A percentile compares a stretch with the other conserved stretches of the same genome.
Evolutionary conservation across 2,888 invertebrate genomes (phyloP).

Genomic region (Meganola albula): DNA sequence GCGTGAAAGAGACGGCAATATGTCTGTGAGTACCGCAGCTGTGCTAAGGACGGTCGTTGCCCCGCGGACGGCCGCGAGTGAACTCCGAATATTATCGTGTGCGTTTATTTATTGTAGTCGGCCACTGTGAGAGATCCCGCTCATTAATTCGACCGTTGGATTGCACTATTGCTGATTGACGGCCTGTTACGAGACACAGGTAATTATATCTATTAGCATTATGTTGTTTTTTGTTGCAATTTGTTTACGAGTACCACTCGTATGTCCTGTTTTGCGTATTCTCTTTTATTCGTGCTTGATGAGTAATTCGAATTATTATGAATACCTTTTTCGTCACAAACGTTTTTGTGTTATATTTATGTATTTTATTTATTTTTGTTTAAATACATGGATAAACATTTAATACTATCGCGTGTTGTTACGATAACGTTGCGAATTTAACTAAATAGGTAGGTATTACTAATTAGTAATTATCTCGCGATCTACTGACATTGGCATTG

Average conservation of each 20-base stretch:
- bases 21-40: constrained; percentile 55
- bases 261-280: too few relatives aligned
- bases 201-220: constrained; percentile 22
- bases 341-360: too few relatives aligned
- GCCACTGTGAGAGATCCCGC: constrained; percentile 29
- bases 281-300: too few relatives aligned
- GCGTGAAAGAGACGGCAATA: constrained; percentile 54
- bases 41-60: constrained; percentile 77
- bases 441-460: too few relatives aligned
- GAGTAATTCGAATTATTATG: too few relatives aligned
- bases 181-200: constrained; percentile 25
- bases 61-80: constrained; percentile 69
- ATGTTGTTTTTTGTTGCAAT: constrained; percentile 11
- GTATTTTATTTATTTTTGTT: too few relatives aligned
- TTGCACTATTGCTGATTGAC: constrained; percentile 26
- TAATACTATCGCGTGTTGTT: too few relatives aligned
- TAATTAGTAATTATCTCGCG: too few relatives aligned
- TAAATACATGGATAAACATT: too few relatives aligned
- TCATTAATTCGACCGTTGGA: constrained; percentile 32
- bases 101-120: constrained; percentile 47
- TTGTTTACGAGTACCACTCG: too few relatives aligned
- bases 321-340: too few relatives aligned
- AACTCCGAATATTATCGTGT: constrained; percentile 70
- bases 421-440: too few relatives aligned
- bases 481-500: not conserved